Percentiles rank a stretch among this genome's conserved stretches.
Evolutionary conservation across 2,797 vertebrate species (phyloP).

Genomic region (Gobionotothen gibberifrons): DNA sequence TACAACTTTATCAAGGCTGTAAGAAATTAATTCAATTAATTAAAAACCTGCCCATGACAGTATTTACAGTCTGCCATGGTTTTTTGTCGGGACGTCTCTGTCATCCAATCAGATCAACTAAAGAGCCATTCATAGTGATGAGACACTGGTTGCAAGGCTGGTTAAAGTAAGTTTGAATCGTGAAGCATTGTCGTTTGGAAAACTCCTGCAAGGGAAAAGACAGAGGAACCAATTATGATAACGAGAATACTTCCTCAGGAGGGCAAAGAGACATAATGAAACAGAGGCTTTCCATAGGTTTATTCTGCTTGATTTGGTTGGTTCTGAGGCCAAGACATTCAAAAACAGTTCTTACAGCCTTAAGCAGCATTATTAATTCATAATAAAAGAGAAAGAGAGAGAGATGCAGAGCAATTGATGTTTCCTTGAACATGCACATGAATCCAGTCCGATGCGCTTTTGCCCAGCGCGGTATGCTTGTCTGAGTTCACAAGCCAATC

Average conservation of each 20-base stretch:
- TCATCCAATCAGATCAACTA: slow-evolving; percentile 79
- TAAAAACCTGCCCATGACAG: slow-evolving; percentile 22
- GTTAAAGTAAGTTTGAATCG: slow-evolving; percentile 83
- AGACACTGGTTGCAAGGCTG: slow-evolving; percentile 89
- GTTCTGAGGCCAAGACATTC: slow-evolving; percentile 70
- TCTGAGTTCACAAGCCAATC: slow-evolving; percentile 72
- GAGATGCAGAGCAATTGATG: slow-evolving; percentile 48
- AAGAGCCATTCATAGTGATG: slow-evolving; percentile 33
- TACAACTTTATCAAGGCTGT: background rate
- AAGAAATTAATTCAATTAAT: slow-evolving; percentile 32
- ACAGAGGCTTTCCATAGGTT: slow-evolving; percentile 46
- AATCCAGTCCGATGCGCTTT: slow-evolving; percentile 78
- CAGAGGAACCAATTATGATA: slow-evolving; percentile 84
- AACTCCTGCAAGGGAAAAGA: slow-evolving; percentile 65
- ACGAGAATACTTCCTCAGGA: slow-evolving; percentile 79
- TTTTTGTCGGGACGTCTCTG: slow-evolving; percentile 84
- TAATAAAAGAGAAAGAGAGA: slow-evolving; percentile 23
- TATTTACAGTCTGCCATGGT: slow-evolving; percentile 72
- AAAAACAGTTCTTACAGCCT: slow-evolving; percentile 75
- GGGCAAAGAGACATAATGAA: slow-evolving; percentile 66
- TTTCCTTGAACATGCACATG: slow-evolving; percentile 75
- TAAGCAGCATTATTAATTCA: slow-evolving; percentile 76
- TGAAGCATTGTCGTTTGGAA: slow-evolving; percentile 68
- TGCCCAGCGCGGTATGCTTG: slow-evolving; percentile 63
- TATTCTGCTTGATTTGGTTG: slow-evolving; percentile 80